Base-by-base conservation (phyloP, 2,888 invertebrate species). In the Dexiosoma caninum region DNA sequence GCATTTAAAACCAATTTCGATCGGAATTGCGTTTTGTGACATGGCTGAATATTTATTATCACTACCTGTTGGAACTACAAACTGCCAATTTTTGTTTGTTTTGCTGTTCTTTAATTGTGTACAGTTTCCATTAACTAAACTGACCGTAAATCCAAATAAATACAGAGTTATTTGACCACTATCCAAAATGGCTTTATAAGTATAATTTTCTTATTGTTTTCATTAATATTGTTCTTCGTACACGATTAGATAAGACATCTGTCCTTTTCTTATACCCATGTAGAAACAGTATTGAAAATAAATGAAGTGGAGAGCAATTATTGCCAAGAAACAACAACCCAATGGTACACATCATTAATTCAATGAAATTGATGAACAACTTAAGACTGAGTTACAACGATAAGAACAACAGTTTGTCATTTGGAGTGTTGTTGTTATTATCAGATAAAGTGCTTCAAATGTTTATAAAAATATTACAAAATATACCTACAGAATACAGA, bases 221-320 rank as follows among this genome's bases (percentile, higher is more conserved):
- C 55, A 30, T 59, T 57, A 21, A 12, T 19, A n/a, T 21, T 46
- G 53, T 37, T 55, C 6, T 30, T 64, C 12, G 64, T n/a, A 16
- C 51, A 4, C 37, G 55, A 16, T 59, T 46, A 57, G 16, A n/a
- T n/a, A n/a, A 12, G 32, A 2, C 12, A 9, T 19, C 21, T 55
- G n/a, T 30, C 27, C 23, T 62, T 69, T 55, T 35, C 32, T 30
- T 42, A 44, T 53, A 35, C 19, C n/a, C n/a, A 21, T 66, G 30
- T 57, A 70, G 59, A 46, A 77, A 55, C 55, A 64, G 64, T 55
- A 72, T 59, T 51, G 66, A 72, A 78, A 83, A 55, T 81, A 83
- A 84, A 83, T 84, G 84, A 84, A 83, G 81, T 81, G 83, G 81
- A 83, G 83, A 83, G 83, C 79, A 83, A 83, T 84, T 84, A 83